Conservation (phyloP, 2,888 invertebrate species). For the Heliconius erato region DNA sequence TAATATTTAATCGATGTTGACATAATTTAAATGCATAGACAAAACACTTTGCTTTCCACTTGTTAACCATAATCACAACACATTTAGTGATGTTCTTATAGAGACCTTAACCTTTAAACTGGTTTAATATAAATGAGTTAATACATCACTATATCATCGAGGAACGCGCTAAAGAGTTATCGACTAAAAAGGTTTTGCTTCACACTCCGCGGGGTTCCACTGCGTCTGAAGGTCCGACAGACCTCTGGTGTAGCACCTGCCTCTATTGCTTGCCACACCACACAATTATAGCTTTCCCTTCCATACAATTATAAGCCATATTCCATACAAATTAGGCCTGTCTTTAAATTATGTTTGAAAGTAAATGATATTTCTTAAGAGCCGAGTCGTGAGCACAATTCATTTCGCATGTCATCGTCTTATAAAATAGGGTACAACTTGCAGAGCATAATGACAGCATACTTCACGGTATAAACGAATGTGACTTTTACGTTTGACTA, state of each 20-base stretch:
- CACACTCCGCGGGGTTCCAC: slow-evolving; percentile 73
- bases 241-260: slow-evolving; percentile 71
- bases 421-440: slow-evolving; percentile 62
- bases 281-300: slow-evolving; percentile 62
- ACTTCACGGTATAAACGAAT: slow-evolving; percentile 61
- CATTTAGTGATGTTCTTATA: slow-evolving; percentile 74
- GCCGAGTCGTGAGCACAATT: slow-evolving; percentile 59
- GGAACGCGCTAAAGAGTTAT: slow-evolving; percentile 71
- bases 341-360: slow-evolving; percentile 52
- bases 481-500: slow-evolving; percentile 64
- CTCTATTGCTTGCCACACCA: slow-evolving; percentile 60
- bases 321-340: slow-evolving; percentile 62
- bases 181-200: slow-evolving; percentile 69
- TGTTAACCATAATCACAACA: slow-evolving; percentile 59
- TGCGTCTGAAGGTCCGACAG: slow-evolving; percentile 68
- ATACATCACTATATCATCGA: slow-evolving; percentile 81
- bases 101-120: slow-evolving; percentile 80
- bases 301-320: slow-evolving; percentile 61
- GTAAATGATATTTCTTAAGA: slow-evolving; percentile 55
- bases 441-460: slow-evolving; percentile 55
- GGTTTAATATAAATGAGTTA: slow-evolving; percentile 82
- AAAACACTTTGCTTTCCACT: slow-evolving; percentile 43
- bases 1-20: slow-evolving; percentile 37
- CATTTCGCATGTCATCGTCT: slow-evolving; percentile 72
- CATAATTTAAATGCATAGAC: slow-evolving; percentile 45